phyloP scores from a whole-genome alignment of 1,140 invertebrate species.

The Drosophila rufa region DNA sequence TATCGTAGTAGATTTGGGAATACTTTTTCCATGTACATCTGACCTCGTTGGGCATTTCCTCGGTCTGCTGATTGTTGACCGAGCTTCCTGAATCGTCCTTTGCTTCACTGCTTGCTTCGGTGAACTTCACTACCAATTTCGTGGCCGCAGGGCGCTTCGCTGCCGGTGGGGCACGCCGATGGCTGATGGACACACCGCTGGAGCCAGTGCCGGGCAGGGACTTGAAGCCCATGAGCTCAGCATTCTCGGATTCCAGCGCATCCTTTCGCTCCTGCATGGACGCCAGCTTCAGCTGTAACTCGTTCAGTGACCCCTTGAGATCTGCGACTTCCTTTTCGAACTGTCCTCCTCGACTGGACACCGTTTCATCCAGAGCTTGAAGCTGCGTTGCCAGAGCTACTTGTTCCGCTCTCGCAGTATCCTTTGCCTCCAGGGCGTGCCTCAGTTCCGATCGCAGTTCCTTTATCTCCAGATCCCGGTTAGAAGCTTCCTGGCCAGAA shows the following conservation, averaged over 20 bases:
- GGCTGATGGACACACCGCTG: too few species aligned
- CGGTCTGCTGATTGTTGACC: too few species aligned
- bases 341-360: conserved; percentile 10
- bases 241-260: conserved; percentile 25
- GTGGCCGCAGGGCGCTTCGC: too few species aligned
- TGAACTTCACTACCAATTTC: too few species aligned
- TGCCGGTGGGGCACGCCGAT: too few species aligned
- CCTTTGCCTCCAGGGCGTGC: neutral
- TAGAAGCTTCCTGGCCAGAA: neutral
- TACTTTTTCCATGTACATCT: too few species aligned
- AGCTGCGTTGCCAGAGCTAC: conserved; percentile 6
- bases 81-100: too few species aligned
- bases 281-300: conserved; percentile 39
- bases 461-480: neutral
- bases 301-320: conserved; percentile 24
- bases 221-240: conserved; percentile 17
- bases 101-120: too few species aligned
- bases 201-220: too few species aligned
- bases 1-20: too few species aligned
- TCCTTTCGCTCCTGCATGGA: conserved; percentile 30
- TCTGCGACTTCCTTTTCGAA: conserved; percentile 29
- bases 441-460: conserved; percentile 19
- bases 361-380: conserved; percentile 8
- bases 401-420: conserved; percentile 2
- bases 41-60: too few species aligned